These are phyloP conservation scores for Hylyphantes graminicola DNA, from an alignment of 1,140 invertebrate species.

Conservation along the genomic window DNA sequence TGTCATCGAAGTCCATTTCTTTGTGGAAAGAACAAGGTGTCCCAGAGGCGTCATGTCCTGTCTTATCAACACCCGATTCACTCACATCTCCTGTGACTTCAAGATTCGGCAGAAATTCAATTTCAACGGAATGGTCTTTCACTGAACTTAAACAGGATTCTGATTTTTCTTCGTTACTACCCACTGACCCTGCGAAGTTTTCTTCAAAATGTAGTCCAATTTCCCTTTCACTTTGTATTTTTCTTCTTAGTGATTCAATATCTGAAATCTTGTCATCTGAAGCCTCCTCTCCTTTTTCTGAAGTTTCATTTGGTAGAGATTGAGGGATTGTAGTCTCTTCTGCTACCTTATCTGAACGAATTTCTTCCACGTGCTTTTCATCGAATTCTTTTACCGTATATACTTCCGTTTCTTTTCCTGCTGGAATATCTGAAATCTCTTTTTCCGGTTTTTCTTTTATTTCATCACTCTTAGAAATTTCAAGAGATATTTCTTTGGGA, in stretches of 20 bases:
- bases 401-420: no score
- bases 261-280: not conserved
- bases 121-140: conserved; percentile 44
- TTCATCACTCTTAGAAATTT: no score
- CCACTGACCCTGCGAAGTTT: conserved; percentile 1
- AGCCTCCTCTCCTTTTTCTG: not conserved
- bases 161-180: conserved; percentile 47
- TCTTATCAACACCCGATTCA: conserved; percentile 39
- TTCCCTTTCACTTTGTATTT: conserved; percentile 22
- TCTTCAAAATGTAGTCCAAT: conserved; percentile 22
- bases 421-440: no score
- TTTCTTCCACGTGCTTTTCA: no score
- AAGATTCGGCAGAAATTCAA: conserved; percentile 47
- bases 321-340: no score
- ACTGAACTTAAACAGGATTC: conserved; percentile 42
- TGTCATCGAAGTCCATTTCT: conserved; percentile 18
- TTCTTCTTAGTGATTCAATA: not conserved
- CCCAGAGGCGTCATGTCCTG: conserved; percentile 42
- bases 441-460: no score
- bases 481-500: no score
- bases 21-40: conserved; percentile 56
- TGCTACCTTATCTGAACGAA: no score
- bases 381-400: no score
- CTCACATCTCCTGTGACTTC: conserved; percentile 47
- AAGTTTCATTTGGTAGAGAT: no score